phyloP scores from a whole-genome alignment of 2,797 vertebrate genomes.

The Lerista edwardsae region DNA sequence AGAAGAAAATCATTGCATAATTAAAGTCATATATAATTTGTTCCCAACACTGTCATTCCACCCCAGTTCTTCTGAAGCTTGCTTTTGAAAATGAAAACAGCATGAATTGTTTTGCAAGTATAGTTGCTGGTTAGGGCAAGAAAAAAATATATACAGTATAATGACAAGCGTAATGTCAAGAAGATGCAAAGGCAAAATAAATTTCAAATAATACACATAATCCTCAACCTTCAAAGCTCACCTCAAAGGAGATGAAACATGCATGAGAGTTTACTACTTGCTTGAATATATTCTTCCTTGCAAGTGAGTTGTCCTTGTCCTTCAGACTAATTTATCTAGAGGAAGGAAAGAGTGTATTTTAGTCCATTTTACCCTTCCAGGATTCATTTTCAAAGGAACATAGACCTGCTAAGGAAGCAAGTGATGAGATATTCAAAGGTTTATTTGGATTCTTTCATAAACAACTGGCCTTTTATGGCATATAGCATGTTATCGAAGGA shows the following conservation, averaged over 20 bases:
- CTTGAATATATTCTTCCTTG: conserved; percentile 10
- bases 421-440: not conserved
- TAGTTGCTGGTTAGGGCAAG: too few species aligned
- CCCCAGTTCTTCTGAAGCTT: too few species aligned
- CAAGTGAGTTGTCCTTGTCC: conserved; percentile 40
- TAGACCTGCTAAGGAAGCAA: conserved; percentile 49
- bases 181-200: not conserved
- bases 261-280: conserved; percentile 6
- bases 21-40: too few species aligned
- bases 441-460: conserved; percentile 10
- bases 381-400: not conserved
- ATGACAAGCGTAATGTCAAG: not conserved
- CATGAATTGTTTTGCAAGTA: too few species aligned
- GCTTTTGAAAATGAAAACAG: too few species aligned
- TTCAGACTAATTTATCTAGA: conserved; percentile 38
- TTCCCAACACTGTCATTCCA: too few species aligned
- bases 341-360: not conserved
- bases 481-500: not conserved
- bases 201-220: conserved; percentile 17
- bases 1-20: too few species aligned
- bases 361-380: not conserved
- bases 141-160: not conserved
- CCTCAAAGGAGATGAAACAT: not conserved
- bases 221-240: not conserved
- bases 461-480: not conserved